Evolutionary conservation across 2,113 vertebrate species (phyloP), one percentile per base, ranked within the genome.

Genomic region (Orthonyx spaldingii): DNA sequence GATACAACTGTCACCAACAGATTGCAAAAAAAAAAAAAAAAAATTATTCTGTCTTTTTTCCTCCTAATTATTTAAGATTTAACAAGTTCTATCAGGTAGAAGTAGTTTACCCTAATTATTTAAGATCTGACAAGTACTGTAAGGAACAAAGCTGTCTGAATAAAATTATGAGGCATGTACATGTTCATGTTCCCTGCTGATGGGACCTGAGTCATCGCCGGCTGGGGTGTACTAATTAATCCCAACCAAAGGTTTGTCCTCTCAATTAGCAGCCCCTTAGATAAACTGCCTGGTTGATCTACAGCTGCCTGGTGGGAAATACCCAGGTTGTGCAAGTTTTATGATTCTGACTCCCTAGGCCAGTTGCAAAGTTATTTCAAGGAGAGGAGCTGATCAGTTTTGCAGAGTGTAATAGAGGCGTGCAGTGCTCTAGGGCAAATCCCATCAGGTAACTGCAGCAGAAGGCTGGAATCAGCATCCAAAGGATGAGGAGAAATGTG

Each of bases 201-300:
- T 64, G 42, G 42, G 59, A 70, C 61, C 27, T 3, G 35, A 30
- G 69, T 37, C 5, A 1, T 81, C 5, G 1, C 39, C 81, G 79
- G 71, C 53, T 89, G 91, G 84, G n/a, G 32, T 56, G 33, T 5
- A 15, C 57, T 92, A 91, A 94, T 95, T 92, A 94, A 92, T 94
- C 47, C 41, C 91, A 79, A 9, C 27, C 52, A 87, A 86, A 87
- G 72, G 39, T 81, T 71, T 84, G 65, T 84, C 74, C 72, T 84
- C 56, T 60, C 77, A 91, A 23, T 94, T 82, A 94, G 64, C 60
- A 92, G 72, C 39, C 71, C 57, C 63, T 91, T 61, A 87, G 82
- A 90, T 87, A 69, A 46, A 22, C 30, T 85, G 37, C 37, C 74
- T 80, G 68, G 55, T 37, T 78, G 63, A 83, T 86, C 59, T 77